Conservation (phyloP, 2,888 invertebrate genomes). For the Orthonevra nobilis region DNA sequence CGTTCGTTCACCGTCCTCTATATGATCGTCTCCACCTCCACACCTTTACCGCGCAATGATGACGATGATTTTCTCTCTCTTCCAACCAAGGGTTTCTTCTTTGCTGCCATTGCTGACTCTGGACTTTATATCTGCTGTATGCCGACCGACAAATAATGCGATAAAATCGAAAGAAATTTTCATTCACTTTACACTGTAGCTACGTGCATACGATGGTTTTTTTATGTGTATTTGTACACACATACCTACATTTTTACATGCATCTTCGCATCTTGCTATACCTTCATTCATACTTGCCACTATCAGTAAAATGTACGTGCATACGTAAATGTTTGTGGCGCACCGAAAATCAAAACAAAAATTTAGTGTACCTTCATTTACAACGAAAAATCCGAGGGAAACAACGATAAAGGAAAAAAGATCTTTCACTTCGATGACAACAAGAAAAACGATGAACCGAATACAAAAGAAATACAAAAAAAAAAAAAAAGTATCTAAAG, state of each 20-base stretch:
- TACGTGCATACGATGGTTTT: constrained; percentile 3
- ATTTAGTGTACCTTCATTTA: constrained; percentile 9
- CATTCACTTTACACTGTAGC: constrained; percentile 55
- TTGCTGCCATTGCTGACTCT: neutral
- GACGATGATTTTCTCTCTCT: constrained; percentile 9
- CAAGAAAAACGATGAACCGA: constrained; percentile 61
- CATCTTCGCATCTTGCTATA: too few species aligned
- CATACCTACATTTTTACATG: too few species aligned
- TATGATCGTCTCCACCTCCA: constrained; percentile 43
- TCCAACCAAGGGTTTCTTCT: constrained; percentile 1
- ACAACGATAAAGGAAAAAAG: constrained; percentile 23
- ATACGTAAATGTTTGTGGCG: constrained; percentile 60
- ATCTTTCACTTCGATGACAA: constrained; percentile 68
- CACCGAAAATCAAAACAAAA: constrained; percentile 48
- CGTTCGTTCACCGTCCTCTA: neutral
- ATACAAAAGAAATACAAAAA: constrained; percentile 52
- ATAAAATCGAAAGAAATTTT: constrained; percentile 64
- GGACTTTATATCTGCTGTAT: constrained; percentile 5
- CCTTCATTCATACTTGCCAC: constrained; percentile 57
- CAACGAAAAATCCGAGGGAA: constrained; percentile 36
- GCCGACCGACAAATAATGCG: constrained; percentile 48
- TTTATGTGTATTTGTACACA: neutral
- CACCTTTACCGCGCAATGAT: constrained; percentile 37
- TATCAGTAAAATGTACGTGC: neutral
- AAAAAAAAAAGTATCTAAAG: constrained; percentile 55